Base-by-base conservation (phyloP, 1,140 invertebrate species). In the Harlomillsia oculata region DNA sequence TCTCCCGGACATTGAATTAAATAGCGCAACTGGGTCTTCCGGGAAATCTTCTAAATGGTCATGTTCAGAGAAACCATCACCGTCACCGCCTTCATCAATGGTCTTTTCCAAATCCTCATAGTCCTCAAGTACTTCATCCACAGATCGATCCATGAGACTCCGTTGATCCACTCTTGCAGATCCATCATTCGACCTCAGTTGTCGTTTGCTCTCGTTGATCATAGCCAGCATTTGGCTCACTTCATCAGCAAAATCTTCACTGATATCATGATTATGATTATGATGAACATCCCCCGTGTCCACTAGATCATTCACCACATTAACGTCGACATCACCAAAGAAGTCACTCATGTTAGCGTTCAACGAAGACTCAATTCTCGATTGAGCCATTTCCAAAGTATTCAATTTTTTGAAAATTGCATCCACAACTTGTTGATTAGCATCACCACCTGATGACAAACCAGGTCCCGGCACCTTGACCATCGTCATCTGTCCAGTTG, bases 111-210 rank as follows among this genome's bases (percentile, higher is more conserved):
- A 37, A 28, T 54, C 48, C 11, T 51, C 48, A 29, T 52, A 53
- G n/a, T 56, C 48, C n/a, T 30, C 39, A 3, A 52, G n/a, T 5
- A 57, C 34, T 13, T 61, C 53, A 20, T 58, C 56, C 1, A 58
- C 13, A 30, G 39, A 30, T 45, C 45, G 28, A 21, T 51, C 56
- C 5, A 43, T n/a, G 20, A n/a, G n/a, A 36, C 20, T 34, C 1
- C n/a, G 25, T 32, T 26, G 29, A 14, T 3, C 26, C 13, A 44
- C 13, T 6, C 26, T 32, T 0, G 34, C n/a, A 6, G 55, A 29
- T 2, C 29, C 6, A 16, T 28, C 30, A 48, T 48, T 20, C 34
- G 30, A 11, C 6, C 1, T 9, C n/a, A n/a, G n/a, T 11, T 18
- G 23, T 21, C 16, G 20, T 20, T 48, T 32, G 21, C 28, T 30